phyloP scores from a whole-genome alignment of 2,113 vertebrate genomes.

The Dromas ardeola region DNA sequence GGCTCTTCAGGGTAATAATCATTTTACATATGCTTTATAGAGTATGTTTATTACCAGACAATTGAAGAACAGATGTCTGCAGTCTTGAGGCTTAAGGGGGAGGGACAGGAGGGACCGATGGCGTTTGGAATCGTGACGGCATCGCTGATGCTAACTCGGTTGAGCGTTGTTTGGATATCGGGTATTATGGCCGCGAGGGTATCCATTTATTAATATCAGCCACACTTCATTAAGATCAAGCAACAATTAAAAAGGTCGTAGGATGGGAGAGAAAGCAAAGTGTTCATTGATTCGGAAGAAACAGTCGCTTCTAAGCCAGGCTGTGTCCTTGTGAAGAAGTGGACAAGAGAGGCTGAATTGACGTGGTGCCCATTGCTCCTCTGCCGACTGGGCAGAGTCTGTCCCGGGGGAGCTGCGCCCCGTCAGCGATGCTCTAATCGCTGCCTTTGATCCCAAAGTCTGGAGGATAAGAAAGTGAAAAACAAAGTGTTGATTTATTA shows the following conservation, averaged over 20 bases:
- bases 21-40: constrained; percentile 66
- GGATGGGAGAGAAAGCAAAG: not conserved
- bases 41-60: constrained; percentile 64
- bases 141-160: not conserved
- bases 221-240: constrained; percentile 67
- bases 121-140: not conserved
- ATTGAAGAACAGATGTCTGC: constrained; percentile 65
- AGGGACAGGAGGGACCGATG: not conserved
- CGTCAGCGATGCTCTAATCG: not conserved
- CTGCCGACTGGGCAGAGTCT: not conserved
- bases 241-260: constrained; percentile 52
- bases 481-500: not conserved
- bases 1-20: constrained; percentile 64
- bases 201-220: constrained; percentile 38
- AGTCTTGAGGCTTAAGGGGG: constrained; percentile 17
- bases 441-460: not conserved
- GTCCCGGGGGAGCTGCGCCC: not conserved
- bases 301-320: not conserved
- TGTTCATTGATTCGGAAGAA: not conserved
- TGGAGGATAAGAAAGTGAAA: not conserved
- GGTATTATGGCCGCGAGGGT: not conserved
- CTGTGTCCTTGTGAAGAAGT: not conserved
- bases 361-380: not conserved
- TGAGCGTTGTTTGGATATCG: not conserved
- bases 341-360: not conserved